A percentile compares a stretch with the other conserved stretches of the same genome.
Evolutionary conservation across 2,888 invertebrate genomes (phyloP).

Genomic region (Zele albiditarsus): DNA sequence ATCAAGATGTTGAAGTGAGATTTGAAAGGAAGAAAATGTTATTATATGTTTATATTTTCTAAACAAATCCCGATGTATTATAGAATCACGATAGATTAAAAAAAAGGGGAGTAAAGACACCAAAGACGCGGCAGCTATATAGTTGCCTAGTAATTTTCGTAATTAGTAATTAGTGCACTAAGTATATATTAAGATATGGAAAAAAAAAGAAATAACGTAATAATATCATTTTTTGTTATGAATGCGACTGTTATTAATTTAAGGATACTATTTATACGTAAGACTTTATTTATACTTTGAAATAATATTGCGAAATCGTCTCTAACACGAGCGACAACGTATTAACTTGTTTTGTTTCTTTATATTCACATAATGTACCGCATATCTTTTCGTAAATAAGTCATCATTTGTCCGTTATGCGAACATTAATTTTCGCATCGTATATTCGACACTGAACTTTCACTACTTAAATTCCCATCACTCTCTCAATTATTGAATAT

Average conservation of each 20-base stretch:
- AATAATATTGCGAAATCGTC: conserved; percentile 59
- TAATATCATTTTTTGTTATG: conserved; percentile 28
- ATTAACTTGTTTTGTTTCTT: conserved; percentile 39
- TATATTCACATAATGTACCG: conserved; percentile 62
- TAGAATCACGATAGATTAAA: conserved; percentile 1
- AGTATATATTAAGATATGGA: conserved; percentile 27
- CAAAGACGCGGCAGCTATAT: conserved; percentile 64
- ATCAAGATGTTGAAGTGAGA: not conserved
- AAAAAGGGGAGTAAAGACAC: conserved; percentile 49
- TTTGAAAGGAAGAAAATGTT: not conserved
- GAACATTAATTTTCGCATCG: conserved; percentile 1
- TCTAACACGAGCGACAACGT: conserved; percentile 56
- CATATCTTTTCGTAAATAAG: conserved; percentile 54
- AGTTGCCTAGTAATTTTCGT: conserved; percentile 57
- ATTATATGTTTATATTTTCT: conserved; percentile 8
- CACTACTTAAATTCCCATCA: conserved; percentile 11
- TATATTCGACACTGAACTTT: conserved; percentile 12
- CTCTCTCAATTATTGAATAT: not conserved
- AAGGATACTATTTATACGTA: conserved; percentile 56
- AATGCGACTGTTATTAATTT: conserved; percentile 47
- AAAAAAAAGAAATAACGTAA: conserved; percentile 24
- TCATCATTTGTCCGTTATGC: conserved; percentile 43
- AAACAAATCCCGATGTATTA: conserved; percentile 17
- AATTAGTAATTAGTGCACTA: conserved; percentile 40
- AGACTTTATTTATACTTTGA: conserved; percentile 63